Percentiles rank a stretch among this genome's conserved stretches.
phyloP scores from a whole-genome alignment of 2,888 invertebrate genomes.

The Diachrysia chrysitis region DNA sequence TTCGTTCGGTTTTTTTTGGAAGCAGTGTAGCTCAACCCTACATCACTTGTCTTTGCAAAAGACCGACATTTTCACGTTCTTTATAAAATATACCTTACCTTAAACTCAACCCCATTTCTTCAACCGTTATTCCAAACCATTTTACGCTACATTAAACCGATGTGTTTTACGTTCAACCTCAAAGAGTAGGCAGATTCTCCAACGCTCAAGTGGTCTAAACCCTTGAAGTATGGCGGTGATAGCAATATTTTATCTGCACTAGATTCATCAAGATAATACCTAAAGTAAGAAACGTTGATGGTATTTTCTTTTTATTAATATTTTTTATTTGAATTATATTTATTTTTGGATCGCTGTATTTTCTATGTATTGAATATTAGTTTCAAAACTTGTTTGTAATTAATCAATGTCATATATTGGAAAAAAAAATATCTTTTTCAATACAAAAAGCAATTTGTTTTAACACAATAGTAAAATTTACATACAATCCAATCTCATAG shows the following conservation, averaged over 20 bases:
- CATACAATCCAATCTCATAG: slow-evolving; percentile 26
- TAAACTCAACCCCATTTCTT: slow-evolving; percentile 21
- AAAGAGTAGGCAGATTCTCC: slow-evolving; percentile 17
- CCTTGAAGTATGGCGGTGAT: background rate
- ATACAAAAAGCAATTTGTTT: background rate
- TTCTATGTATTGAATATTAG: no score
- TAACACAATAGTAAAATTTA: slow-evolving; percentile 16
- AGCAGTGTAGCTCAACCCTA: background rate
- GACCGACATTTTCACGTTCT: slow-evolving; percentile 21
- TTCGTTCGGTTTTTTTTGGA: background rate
- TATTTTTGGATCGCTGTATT: background rate
- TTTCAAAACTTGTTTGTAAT: no score
- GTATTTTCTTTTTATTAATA: background rate
- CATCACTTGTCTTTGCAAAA: slow-evolving; percentile 11
- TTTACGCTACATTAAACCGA: slow-evolving; percentile 45
- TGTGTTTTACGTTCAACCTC: slow-evolving; percentile 38
- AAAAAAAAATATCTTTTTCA: no score
- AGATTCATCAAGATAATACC: slow-evolving; percentile 1
- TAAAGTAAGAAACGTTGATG: no score
- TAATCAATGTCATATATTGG: no score
- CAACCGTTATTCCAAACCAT: slow-evolving; percentile 33
- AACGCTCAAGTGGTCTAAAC: slow-evolving; percentile 5
- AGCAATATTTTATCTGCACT: background rate
- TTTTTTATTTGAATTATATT: background rate
- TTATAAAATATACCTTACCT: slow-evolving; percentile 21